Base-by-base conservation (phyloP, 2,113 vertebrate genomes). In the Pollachius pollachius region DNA sequence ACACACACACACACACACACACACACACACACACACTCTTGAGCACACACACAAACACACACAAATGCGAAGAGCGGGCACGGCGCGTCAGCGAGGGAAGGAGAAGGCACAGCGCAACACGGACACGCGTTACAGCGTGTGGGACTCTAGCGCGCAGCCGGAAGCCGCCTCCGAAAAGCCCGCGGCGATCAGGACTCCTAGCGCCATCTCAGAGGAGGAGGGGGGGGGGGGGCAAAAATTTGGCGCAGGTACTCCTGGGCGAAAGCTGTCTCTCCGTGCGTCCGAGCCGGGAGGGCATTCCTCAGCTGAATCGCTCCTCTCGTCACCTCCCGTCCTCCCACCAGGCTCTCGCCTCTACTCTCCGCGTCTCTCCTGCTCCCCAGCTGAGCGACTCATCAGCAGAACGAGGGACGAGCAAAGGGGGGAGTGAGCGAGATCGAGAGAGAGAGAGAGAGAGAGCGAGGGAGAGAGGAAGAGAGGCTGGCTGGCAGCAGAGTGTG, bases 101-200 rank as follows among this genome's bases (percentile, higher is more conserved):
- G 73, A 69, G 74, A 67, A 76, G 64, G 65, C 8, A 23, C 34
- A 9, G 73, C 23, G 63, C 17, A 48, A 70, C 67, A 82, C 72
- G 4, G 78, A 77, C 70, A 69, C 70, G 77, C 69, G 70, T 77
- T 84, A 85, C 77, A 75, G 79, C 79, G 79, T 76, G 84, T 81
- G 81, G 77, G 77, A 77, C 74, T 72, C 78, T 67, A 57, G 70
- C 62, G 73, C 83, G 77, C 64, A 82, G 18, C 34, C 64, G 79
- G 84, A 83, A 77, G 66, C 83, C 92, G 94, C 92, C 92, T 94
- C 93, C 93, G 91, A 89, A 92, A 72, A 68, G 87, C 91, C 93
- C 89, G 89, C 89, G 84, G 90, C 94, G 84, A 87, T 86, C 92
- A 89, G 88, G 90, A 89, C 89, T 90, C 81, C 89, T 91, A 90